Base-by-base conservation (phyloP, 2,797 vertebrate species). In the Avahi laniger region DNA sequence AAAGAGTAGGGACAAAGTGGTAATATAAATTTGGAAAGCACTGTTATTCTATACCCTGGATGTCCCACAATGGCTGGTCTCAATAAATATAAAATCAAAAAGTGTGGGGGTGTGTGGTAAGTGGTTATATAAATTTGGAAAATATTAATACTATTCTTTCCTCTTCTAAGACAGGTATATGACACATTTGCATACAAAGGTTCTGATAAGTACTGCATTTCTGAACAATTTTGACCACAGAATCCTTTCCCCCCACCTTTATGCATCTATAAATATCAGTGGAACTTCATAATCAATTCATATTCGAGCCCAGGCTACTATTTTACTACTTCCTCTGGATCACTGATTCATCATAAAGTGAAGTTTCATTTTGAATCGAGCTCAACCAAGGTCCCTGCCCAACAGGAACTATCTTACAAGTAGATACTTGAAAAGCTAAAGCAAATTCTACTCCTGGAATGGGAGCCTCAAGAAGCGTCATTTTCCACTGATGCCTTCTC, bases 41-140 rank as follows among this genome's bases (percentile, higher is more conserved):
- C 28, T 18, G 7, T 59, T 75, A 48, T 20, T 33, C 30, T 41
- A 6, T 22, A 1, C 20, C 28, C 18, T 22, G 48, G 17, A 11
- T 30, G 1, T 52, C 89, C 9, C 65, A 20, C 1, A 35, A 93
- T 78, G 41, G 35, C 38, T 63, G 24, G 17, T n/a, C 38, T 33
- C 67, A 18, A 14, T 7, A 50, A 82, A 83, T 4, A 35, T 8
- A 57, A 59, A 92, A 65, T 26, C 9, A 41, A 50, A 57, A 65
- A 69, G 11, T 1, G 4, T 0, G 1, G 17, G n/a, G 5, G 5
- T 46, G 13, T 28, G 15, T 65, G 18, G 20, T 14, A 43, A 35
- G 41, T 4, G 15, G 57, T 67, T 30, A 35, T 33, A 0, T 22
- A 26, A 63, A 14, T 72, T 17, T 30, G n/a, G 43, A 73, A 93